phyloP scores from a whole-genome alignment of 2,888 invertebrate genomes.

The Cheilosia soror region DNA sequence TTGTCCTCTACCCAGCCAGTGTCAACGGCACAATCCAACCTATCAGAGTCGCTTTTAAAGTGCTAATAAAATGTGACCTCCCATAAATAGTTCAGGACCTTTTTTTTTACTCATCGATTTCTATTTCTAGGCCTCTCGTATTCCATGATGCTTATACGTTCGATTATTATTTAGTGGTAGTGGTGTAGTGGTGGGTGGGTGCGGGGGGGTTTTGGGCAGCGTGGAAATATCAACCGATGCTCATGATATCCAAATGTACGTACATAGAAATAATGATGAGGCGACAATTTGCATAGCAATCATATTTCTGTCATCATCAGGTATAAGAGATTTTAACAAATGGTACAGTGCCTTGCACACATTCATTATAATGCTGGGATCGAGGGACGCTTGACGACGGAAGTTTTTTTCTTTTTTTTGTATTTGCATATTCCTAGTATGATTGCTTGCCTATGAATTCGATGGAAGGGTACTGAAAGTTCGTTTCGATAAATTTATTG shows the following conservation, averaged over 20 bases:
- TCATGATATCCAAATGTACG: neutral
- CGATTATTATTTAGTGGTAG: too few species aligned
- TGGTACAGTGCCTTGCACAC: slow-evolving; percentile 53
- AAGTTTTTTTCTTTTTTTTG: slow-evolving; percentile 8
- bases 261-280: slow-evolving; percentile 59
- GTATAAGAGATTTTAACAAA: slow-evolving; percentile 67
- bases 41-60: slow-evolving; percentile 62
- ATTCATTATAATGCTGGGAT: slow-evolving; percentile 38
- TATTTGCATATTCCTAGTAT: slow-evolving; percentile 32
- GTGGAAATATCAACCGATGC: too few species aligned
- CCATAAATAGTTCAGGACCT: slow-evolving; percentile 72
- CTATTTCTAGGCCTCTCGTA: slow-evolving; percentile 37
- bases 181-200: too few species aligned
- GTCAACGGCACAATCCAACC: slow-evolving; percentile 49
- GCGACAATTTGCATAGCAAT: slow-evolving; percentile 74
- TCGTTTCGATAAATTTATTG: slow-evolving; percentile 51
- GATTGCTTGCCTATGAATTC: slow-evolving; percentile 44
- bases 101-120: slow-evolving; percentile 43
- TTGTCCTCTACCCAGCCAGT: too few species aligned
- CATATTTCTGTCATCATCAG: slow-evolving; percentile 74
- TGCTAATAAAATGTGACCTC: slow-evolving; percentile 73
- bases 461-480: slow-evolving; percentile 35
- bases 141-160: slow-evolving; percentile 1
- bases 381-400: slow-evolving; percentile 1
- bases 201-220: too few species aligned